Evolutionary conservation across 2,888 invertebrate genomes (phyloP).

Genomic region (Plebejus melissa): DNA sequence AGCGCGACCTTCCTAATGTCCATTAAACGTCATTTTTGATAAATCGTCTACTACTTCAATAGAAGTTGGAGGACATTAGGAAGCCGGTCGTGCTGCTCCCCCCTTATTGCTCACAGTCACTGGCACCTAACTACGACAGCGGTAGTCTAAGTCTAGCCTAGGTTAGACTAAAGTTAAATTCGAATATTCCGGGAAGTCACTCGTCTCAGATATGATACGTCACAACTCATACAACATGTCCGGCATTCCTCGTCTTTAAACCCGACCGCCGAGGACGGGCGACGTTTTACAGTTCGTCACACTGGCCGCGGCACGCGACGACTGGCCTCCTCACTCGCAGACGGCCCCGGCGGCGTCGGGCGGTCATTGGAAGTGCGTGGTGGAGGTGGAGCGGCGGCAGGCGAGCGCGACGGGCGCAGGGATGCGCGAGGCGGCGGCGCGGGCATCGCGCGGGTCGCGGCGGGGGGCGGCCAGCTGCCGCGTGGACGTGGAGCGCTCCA

Average conservation of each 20-base stretch:
- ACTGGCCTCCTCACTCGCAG: constrained; percentile 30
- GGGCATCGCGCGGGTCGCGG: constrained; percentile 65
- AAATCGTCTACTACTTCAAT: not conserved
- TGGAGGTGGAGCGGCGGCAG: constrained; percentile 68
- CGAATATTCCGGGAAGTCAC: constrained; percentile 30
- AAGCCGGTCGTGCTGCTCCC: not conserved
- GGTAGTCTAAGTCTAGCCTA: constrained; percentile 21
- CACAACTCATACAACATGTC: not conserved
- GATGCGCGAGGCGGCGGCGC: constrained; percentile 66
- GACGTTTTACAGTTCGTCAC: not conserved
- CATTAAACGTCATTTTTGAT: not conserved
- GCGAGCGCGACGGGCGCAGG: constrained; percentile 69
- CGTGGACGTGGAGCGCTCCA: constrained; percentile 80
- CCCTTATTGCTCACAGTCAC: constrained; percentile 23
- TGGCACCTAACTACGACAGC: not conserved
- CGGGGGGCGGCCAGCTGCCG: constrained; percentile 70
- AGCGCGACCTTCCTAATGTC: not conserved
- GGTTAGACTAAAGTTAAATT: constrained; percentile 33
- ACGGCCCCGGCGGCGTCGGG: constrained; percentile 39
- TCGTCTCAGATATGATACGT: constrained; percentile 41
- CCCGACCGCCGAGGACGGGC: not conserved
- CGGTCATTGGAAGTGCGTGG: constrained; percentile 69
- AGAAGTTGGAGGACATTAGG: not conserved
- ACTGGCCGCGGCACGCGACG: not conserved
- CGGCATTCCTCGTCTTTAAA: not conserved